phyloP scores from a whole-genome alignment of 2,888 invertebrate species.

The Panzeria rudis region DNA sequence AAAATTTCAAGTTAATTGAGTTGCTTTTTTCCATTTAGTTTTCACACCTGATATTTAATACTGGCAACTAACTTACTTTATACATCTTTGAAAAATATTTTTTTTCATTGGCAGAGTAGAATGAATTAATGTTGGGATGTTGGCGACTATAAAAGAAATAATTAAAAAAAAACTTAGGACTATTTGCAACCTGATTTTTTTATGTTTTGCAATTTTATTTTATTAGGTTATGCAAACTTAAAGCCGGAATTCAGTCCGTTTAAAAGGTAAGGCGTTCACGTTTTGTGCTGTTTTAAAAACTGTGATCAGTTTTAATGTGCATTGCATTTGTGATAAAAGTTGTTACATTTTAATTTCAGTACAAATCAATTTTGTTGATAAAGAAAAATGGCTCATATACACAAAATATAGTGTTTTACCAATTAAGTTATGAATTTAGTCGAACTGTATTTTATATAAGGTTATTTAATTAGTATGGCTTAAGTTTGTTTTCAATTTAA shows the following conservation, averaged over 20 bases:
- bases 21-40: constrained; percentile 37
- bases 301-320: background rate
- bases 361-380: background rate
- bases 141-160: constrained; percentile 12
- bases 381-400: too few species aligned
- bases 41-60: constrained; percentile 52
- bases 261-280: constrained; percentile 5
- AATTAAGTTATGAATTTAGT: too few species aligned
- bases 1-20: constrained; percentile 55
- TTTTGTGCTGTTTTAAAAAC: too few species aligned
- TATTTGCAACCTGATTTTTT: constrained; percentile 27
- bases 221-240: background rate
- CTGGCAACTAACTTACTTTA: background rate
- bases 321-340: background rate
- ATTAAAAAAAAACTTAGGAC: constrained; percentile 44
- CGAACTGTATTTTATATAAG: too few species aligned
- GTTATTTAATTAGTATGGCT: too few species aligned
- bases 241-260: background rate
- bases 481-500: too few species aligned
- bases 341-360: background rate
- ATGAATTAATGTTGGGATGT: background rate
- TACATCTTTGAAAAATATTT: constrained; percentile 2
- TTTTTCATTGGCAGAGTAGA: background rate
- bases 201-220: background rate
- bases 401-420: too few species aligned